phyloP scores from a whole-genome alignment of 2,113 vertebrate species.

The Tauraco erythrolophus region DNA sequence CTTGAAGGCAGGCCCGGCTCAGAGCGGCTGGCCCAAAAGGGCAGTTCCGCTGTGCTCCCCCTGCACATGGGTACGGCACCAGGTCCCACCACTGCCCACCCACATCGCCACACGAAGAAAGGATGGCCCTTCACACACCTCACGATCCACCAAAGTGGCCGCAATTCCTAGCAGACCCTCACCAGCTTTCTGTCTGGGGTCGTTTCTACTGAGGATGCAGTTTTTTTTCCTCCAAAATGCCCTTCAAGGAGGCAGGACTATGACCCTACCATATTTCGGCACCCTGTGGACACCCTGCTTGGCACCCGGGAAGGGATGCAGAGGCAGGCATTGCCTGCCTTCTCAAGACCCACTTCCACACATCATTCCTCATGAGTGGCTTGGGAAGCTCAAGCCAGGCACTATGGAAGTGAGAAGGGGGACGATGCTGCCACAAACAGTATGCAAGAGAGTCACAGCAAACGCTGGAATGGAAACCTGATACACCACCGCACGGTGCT shows the following conservation, averaged over 20 bases:
- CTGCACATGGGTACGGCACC: fast-evolving
- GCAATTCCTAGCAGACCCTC: not conserved
- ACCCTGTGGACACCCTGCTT: not conserved
- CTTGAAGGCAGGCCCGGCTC: not conserved
- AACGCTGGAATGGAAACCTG: not conserved
- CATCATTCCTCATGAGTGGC: fast-evolving
- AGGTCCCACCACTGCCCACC: not conserved
- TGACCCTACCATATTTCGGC: fast-evolving
- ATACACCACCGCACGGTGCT: not conserved
- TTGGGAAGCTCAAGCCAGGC: not conserved
- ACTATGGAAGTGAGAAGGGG: not conserved
- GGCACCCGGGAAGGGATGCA: fast-evolving
- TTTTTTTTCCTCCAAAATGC: not conserved
- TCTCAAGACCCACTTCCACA: not conserved
- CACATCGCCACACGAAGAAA: fast-evolving
- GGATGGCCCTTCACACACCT: fast-evolving
- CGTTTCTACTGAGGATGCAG: not conserved
- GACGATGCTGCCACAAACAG: not conserved
- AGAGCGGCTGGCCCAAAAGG: not conserved
- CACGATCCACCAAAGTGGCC: not conserved
- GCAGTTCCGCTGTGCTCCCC: not conserved
- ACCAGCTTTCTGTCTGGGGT: not conserved
- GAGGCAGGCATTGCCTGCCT: not conserved
- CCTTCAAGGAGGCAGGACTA: not conserved
- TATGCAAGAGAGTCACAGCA: not conserved